Evolutionary conservation across 2,113 vertebrate genomes (phyloP).

Genomic region (Vulpes vulpes): DNA sequence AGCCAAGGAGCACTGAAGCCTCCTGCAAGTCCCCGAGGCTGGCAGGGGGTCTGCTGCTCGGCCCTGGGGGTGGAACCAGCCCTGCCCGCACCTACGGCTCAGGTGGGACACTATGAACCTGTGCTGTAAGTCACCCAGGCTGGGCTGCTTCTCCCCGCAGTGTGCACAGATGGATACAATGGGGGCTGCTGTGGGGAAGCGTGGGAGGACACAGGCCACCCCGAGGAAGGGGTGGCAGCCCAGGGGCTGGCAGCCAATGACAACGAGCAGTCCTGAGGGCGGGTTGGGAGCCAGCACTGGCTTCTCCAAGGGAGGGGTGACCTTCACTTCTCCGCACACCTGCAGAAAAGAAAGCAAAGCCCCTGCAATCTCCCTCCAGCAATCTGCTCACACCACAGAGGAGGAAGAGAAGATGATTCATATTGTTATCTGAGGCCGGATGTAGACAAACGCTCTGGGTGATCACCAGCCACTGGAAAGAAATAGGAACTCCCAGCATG

Average conservation of each 20-base stretch:
- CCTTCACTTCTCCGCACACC: fast-evolving
- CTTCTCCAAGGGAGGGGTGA: fast-evolving
- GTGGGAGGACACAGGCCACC: neutral
- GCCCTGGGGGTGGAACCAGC: fast-evolving
- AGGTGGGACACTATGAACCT: too few species aligned
- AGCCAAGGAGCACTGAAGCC: neutral
- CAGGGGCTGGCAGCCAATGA: neutral
- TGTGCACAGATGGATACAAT: too few species aligned
- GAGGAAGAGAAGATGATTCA: neutral
- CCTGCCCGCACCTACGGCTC: fast-evolving
- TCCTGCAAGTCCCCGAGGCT: neutral
- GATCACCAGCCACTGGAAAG: neutral
- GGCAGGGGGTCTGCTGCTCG: fast-evolving
- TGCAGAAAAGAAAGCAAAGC: neutral
- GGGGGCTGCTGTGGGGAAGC: fast-evolving
- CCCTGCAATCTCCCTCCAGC: neutral
- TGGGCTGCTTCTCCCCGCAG: neutral
- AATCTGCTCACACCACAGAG: fast-evolving
- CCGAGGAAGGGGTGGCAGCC: neutral
- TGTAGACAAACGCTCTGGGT: fast-evolving
- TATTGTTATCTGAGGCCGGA: neutral
- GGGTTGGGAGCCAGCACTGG: too few species aligned
- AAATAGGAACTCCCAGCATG: neutral
- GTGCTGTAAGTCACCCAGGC: neutral
- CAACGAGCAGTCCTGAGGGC: neutral